phyloP scores from a whole-genome alignment of 2,797 vertebrate species.

The Thamnophis elegans region DNA sequence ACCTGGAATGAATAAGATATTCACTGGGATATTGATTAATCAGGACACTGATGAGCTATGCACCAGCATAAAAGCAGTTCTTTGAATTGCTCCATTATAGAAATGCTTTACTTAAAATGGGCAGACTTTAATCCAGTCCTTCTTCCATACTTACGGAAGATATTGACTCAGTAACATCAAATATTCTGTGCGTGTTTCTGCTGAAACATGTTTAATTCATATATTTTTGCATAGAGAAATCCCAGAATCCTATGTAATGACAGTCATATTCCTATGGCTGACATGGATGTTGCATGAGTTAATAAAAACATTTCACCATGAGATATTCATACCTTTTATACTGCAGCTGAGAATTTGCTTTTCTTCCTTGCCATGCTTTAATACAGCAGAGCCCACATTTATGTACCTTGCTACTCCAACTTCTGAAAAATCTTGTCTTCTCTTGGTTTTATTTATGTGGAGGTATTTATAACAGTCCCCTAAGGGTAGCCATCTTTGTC shows the following conservation, averaged over 20 bases:
- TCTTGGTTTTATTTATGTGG: conserved; percentile 35
- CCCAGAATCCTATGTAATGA: not conserved
- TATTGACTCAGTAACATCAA: not conserved
- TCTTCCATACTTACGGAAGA: not conserved
- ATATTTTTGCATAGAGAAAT: not conserved
- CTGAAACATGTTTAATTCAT: not conserved
- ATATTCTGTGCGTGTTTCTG: not conserved
- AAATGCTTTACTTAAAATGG: not conserved
- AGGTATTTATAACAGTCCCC: conserved; percentile 34
- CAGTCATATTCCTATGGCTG: not conserved
- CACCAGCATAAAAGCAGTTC: not conserved
- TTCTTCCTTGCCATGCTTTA: rapidly evolving
- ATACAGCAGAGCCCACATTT: not conserved
- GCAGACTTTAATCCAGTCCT: not conserved
- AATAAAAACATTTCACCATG: not conserved
- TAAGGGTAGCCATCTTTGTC: not conserved
- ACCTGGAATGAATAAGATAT: not conserved
- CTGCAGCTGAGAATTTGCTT: not conserved
- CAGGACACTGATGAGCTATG: no score
- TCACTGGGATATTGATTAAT: not conserved
- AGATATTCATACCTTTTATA: not conserved
- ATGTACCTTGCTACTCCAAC: not conserved
- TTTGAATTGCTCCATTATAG: not conserved
- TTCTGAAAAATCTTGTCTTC: not conserved
- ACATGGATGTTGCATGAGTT: no score